Percentiles rank a stretch among this genome's conserved stretches.
phyloP scores from a whole-genome alignment of 1,140 invertebrate species.

The Sinella curviseta region DNA sequence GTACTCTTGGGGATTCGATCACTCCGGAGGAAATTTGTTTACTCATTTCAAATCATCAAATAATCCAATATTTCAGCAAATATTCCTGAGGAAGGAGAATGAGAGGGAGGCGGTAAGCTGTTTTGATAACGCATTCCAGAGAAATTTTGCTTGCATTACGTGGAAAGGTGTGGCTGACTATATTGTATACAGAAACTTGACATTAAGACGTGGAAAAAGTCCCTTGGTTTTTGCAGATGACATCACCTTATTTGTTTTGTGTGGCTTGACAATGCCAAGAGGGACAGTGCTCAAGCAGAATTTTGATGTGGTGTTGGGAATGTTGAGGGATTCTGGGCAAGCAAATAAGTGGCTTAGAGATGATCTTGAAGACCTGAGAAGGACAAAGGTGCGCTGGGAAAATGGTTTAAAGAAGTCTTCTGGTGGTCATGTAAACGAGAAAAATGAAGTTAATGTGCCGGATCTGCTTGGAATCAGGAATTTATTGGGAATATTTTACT shows the following conservation, averaged over 20 bases:
- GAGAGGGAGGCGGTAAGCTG: background rate
- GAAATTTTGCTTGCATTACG: constrained; percentile 16
- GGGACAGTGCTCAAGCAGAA: background rate
- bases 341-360: background rate
- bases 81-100: background rate
- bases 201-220: background rate
- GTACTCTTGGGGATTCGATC: background rate
- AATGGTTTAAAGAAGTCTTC: background rate
- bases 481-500: background rate
- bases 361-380: background rate
- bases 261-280: background rate
- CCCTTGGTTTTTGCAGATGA: background rate
- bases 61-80: background rate
- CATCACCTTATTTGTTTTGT: background rate
- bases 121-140: background rate
- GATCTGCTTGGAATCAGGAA: background rate
- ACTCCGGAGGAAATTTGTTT: background rate
- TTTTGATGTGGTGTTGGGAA: background rate
- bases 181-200: background rate
- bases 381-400: background rate
- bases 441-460: too few relatives aligned
- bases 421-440: background rate
- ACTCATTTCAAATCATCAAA: background rate
- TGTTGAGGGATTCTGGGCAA: background rate
- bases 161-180: background rate